Percentiles rank a stretch among this genome's conserved stretches.
Evolutionary conservation across 2,797 vertebrate genomes (phyloP).

Genomic region (Galago senegalensis): DNA sequence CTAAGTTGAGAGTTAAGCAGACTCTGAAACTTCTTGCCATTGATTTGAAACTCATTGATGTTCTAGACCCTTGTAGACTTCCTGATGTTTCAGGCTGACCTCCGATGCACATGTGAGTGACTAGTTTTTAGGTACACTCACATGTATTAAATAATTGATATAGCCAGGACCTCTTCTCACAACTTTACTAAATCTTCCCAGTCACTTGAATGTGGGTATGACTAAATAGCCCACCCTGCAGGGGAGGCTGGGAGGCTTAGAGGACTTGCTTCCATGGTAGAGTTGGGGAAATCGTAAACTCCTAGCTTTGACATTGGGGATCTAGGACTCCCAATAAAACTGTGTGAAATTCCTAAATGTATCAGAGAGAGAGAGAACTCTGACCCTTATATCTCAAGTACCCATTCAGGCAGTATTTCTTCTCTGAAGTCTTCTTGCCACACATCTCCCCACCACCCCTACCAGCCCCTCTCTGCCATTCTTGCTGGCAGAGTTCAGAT

Average conservation of each 20-base stretch:
- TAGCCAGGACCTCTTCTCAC: neutral
- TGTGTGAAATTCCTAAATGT: neutral
- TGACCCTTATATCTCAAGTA: neutral
- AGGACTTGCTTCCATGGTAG: neutral
- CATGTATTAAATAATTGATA: neutral
- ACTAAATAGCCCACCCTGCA: neutral
- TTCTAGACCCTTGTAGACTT: neutral
- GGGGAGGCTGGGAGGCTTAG: neutral
- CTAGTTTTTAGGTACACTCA: neutral
- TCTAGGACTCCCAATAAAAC: neutral
- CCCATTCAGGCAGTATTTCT: neutral
- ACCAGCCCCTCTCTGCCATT: neutral
- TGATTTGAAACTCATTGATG: neutral
- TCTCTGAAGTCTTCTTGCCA: neutral
- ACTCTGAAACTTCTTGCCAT: neutral
- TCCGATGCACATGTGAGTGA: neutral
- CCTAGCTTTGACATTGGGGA: neutral
- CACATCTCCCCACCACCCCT: neutral
- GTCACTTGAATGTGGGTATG: neutral
- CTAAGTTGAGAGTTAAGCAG: neutral
- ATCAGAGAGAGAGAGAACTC: neutral
- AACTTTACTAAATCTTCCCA: neutral
- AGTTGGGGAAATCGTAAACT: neutral
- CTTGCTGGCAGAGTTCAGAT: neutral
- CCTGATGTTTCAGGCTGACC: neutral